phyloP scores from a whole-genome alignment of 1,140 invertebrate species.

The Drosophila bifasciata region DNA sequence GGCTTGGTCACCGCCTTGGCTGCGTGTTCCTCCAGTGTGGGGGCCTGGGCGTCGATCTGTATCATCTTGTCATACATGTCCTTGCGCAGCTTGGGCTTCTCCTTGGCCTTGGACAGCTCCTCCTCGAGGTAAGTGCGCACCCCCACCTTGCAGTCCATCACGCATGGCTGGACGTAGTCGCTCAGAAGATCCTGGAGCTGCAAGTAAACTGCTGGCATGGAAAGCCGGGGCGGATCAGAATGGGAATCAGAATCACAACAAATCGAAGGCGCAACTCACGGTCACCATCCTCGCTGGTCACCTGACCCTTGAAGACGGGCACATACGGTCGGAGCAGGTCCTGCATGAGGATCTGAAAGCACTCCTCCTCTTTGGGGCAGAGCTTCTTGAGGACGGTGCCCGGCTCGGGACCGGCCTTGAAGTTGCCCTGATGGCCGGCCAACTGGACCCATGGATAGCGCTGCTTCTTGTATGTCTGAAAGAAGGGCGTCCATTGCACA shows the following conservation, averaged over 20 bases:
- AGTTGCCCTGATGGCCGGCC: conserved; percentile 96
- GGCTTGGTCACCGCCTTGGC: conserved; percentile 97
- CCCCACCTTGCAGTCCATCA: conserved; percentile 99
- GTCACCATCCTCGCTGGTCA: conserved; percentile 91
- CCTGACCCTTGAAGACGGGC: conserved; percentile 94
- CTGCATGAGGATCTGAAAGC: conserved; percentile 93
- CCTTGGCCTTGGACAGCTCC: conserved; percentile 96
- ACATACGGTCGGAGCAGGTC: conserved; percentile 94
- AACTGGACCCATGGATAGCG: conserved; percentile 98
- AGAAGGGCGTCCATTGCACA: conserved; percentile 97
- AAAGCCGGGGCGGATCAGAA: conserved; percentile 15
- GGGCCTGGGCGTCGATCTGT: conserved; percentile 95
- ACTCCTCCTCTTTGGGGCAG: conserved; percentile 94
- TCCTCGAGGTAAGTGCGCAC: conserved; percentile 97
- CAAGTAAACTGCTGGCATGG: conserved; percentile 86
- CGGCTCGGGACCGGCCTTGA: conserved; percentile 95
- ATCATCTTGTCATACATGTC: conserved; percentile 99
- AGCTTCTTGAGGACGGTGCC: conserved; percentile 97
- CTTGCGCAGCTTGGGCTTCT: conserved; percentile 96
- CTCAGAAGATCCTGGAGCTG: conserved; percentile 96
- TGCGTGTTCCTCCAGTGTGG: conserved; percentile 94
- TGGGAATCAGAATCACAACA: neutral
- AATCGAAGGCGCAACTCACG: conserved; percentile 86
- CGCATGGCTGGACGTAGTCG: conserved; percentile 95
- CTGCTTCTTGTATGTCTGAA: conserved; percentile 98